These are phyloP conservation scores for Cylas formicarius DNA, from an alignment of 1,140 invertebrate species.

Conservation along the genomic window DNA sequence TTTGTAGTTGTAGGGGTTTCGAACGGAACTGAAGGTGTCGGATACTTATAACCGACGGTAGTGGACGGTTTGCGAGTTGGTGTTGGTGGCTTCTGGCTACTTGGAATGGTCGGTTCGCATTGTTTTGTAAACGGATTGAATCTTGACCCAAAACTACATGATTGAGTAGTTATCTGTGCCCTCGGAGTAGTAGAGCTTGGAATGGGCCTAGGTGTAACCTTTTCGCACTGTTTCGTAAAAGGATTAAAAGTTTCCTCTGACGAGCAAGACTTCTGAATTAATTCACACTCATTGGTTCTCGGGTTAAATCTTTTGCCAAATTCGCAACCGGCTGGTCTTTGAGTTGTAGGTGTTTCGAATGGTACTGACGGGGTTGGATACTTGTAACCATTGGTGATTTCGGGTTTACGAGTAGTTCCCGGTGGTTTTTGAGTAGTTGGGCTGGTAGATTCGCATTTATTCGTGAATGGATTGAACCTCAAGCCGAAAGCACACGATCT, in stretches of 20 bases:
- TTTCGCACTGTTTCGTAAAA: constrained; percentile 1
- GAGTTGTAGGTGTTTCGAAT: constrained; percentile 11
- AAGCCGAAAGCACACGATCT: constrained; percentile 5
- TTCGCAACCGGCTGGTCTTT: neutral
- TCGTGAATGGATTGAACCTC: constrained; percentile 2
- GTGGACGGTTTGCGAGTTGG: neutral
- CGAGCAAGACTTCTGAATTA: too few relatives aligned
- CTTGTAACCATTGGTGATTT: constrained; percentile 3
- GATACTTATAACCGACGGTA: too few relatives aligned
- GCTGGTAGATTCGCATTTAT: neutral
- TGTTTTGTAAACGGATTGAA: constrained; percentile 1
- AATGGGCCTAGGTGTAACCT: neutral
- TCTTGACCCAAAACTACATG: constrained; percentile 1
- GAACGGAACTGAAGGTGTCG: too few relatives aligned
- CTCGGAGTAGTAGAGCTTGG: neutral
- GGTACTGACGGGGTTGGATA: constrained; percentile 13
- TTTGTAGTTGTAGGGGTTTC: neutral
- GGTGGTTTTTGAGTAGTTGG: too few relatives aligned
- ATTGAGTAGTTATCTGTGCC: too few relatives aligned
- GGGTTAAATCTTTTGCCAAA: neutral
- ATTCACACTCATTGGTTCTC: too few relatives aligned
- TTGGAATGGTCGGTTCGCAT: too few relatives aligned
- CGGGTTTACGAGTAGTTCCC: too few relatives aligned
- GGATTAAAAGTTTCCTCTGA: too few relatives aligned
- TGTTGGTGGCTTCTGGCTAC: neutral